Evolutionary conservation across 2,888 invertebrate genomes (phyloP).

Genomic region (Cristatella mucedo): DNA sequence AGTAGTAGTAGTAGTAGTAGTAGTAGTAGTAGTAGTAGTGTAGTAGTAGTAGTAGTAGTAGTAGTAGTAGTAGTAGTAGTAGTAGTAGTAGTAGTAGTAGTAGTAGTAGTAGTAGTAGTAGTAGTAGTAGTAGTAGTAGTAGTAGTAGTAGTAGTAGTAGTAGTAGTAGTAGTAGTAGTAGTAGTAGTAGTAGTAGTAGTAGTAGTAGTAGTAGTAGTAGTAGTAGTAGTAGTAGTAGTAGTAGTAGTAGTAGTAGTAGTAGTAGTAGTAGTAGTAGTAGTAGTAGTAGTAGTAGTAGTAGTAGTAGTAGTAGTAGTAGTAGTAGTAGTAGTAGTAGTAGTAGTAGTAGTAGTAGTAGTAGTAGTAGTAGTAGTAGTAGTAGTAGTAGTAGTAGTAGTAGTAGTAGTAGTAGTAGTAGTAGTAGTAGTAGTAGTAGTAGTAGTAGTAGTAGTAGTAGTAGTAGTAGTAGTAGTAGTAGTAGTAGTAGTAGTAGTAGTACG

Average conservation of each 20-base stretch:
- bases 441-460: slow-evolving; percentile 1
- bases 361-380: background rate
- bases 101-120: too few species aligned
- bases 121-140: too few species aligned
- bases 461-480: slow-evolving; percentile 1
- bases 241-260: background rate
- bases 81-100: too few species aligned
- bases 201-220: too few species aligned
- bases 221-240: slow-evolving; percentile 1
- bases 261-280: background rate
- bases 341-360: slow-evolving; percentile 1
- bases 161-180: too few species aligned
- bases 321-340: slow-evolving; percentile 1
- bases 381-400: slow-evolving; percentile 1
- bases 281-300: background rate
- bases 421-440: slow-evolving; percentile 1
- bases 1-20: too few species aligned
- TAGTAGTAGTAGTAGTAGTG: too few species aligned
- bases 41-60: too few species aligned
- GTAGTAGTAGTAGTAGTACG: slow-evolving; percentile 1
- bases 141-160: too few species aligned
- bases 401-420: slow-evolving; percentile 1
- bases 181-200: too few species aligned
- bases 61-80: too few species aligned
- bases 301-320: background rate